Evolutionary conservation across 2,113 vertebrate species (phyloP), one percentile per base, ranked within the genome.

Genomic region (Gopherus evgoodei): DNA sequence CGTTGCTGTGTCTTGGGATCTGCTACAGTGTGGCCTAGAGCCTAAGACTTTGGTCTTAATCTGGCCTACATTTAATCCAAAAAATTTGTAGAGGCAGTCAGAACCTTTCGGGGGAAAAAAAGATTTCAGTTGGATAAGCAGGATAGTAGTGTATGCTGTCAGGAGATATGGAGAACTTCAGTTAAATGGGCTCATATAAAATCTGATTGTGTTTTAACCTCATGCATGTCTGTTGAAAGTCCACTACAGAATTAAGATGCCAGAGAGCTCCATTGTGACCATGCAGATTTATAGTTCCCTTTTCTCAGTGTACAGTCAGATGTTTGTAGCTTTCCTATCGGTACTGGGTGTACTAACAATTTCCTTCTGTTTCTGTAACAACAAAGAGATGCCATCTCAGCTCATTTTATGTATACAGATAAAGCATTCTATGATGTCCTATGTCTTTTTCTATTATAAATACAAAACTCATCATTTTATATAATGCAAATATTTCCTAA

Each of bases 291-390:
- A 35, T 69, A 72, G 27, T 22, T 69, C 25, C 86, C 56, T 76
- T 21, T 19, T 29, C 57, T 72, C 49, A 12, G 16, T 17, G 6
- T 49, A 54, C n/a, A 85, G 27, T 19, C 31, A 35, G 42, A 19
- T 31, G 3, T n/a, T 56, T 81, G 11, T 24, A 31, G n/a, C 25
- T 29, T 53, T 75, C 35, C 82, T 78, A 27, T 42, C 44, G 16
- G 52, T 0, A 0, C 5, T 86, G 52, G 31, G 52, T 93, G 11
- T 93, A 94, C 88, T 93, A 4, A 6, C 12, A 11, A 5, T 62
- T 87, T 24, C 86, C 38, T 90, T 78, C 57, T 78, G 2, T 62
- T 90, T 87, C 90, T 92, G 53, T 85, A 86, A 89, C 44, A 95
- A 82, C 57, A 85, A 94, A 89, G 47, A 53, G 84, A 50, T 62